Conservation (phyloP, 2,797 vertebrate species). For the Sebastes steindachneri region DNA sequence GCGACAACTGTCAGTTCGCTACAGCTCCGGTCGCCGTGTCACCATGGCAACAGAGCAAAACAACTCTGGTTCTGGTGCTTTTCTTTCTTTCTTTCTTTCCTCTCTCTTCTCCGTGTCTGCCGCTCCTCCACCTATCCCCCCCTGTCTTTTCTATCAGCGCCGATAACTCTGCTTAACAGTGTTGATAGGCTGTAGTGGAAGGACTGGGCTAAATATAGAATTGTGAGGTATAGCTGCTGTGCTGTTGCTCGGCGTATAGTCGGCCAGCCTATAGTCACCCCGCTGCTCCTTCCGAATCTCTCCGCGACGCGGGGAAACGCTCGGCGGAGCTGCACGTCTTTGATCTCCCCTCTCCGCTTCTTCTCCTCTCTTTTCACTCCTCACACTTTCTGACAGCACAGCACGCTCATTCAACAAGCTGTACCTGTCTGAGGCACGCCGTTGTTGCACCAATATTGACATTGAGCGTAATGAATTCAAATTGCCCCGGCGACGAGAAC, state of each 20-base stretch:
- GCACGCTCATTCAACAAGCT: slow-evolving; percentile 74
- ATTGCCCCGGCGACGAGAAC: slow-evolving; percentile 63
- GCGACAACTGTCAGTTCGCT: slow-evolving; percentile 71
- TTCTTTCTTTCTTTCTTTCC: not conserved
- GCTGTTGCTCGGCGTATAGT: slow-evolving; percentile 21
- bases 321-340: slow-evolving; percentile 37
- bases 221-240: slow-evolving; percentile 61
- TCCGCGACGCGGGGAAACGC: not conserved
- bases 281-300: slow-evolving; percentile 37
- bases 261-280: slow-evolving; percentile 55
- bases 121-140: slow-evolving; percentile 12
- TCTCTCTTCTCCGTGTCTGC: slow-evolving; percentile 9
- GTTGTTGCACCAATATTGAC: slow-evolving; percentile 74
- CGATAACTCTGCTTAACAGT: slow-evolving; percentile 59
- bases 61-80: slow-evolving; percentile 47
- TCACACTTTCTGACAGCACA: slow-evolving; percentile 50
- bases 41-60: slow-evolving; percentile 78
- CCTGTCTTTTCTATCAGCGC: not conserved
- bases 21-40: slow-evolving; percentile 47
- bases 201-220: slow-evolving; percentile 77
- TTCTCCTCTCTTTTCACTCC: slow-evolving; percentile 12
- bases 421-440: slow-evolving; percentile 69
- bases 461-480: slow-evolving; percentile 80
- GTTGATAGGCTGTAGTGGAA: slow-evolving; percentile 67
- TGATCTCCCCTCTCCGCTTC: slow-evolving; percentile 51